Conservation (phyloP, 2,888 invertebrate genomes). For the Leistus spinibarbis region DNA sequence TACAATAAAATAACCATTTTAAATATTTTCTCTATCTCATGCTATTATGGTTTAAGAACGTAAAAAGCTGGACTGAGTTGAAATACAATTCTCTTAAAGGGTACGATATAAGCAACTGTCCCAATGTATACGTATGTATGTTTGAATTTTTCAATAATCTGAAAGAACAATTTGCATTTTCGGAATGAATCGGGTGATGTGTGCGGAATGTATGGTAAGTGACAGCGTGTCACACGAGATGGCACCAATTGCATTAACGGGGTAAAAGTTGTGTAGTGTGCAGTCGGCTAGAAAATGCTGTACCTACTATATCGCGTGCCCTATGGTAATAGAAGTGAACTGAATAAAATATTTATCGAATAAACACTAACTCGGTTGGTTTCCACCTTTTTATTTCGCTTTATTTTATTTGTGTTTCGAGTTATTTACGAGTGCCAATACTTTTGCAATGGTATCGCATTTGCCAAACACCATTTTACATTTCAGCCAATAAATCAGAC, state of each 20-base stretch:
- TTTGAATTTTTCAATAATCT: background rate
- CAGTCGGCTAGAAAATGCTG: background rate
- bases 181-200: background rate
- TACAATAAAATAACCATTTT: too few relatives aligned
- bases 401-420: too few relatives aligned
- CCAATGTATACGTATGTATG: background rate
- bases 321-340: background rate
- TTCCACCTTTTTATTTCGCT: background rate
- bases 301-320: background rate
- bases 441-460: background rate
- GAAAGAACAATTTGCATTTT: background rate
- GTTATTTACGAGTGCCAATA: background rate
- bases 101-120: too few relatives aligned
- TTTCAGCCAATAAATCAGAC: background rate
- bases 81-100: too few relatives aligned
- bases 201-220: background rate
- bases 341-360: background rate
- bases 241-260: constrained; percentile 13
- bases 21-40: too few relatives aligned
- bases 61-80: too few relatives aligned
- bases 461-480: background rate
- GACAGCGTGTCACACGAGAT: background rate
- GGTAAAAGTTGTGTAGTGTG: background rate
- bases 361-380: background rate
- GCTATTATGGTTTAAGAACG: too few relatives aligned